These are phyloP conservation scores for Macaria liturata DNA, from an alignment of 2,888 invertebrate species.

Conservation along the genomic window DNA sequence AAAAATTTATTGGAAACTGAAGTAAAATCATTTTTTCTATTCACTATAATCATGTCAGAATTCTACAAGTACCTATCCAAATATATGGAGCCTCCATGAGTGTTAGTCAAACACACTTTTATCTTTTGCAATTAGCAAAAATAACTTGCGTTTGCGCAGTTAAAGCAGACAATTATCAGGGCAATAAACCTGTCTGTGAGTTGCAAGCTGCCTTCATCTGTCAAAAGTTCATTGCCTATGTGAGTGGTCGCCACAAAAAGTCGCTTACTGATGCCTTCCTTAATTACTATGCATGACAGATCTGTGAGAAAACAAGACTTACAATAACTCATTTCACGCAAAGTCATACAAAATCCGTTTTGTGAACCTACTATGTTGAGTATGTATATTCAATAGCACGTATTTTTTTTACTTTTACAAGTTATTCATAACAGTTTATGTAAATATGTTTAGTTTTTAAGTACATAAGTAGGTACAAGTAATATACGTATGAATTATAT, in stretches of 20 bases:
- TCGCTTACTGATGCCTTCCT: background rate
- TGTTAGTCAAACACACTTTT: background rate
- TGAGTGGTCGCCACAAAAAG: slow-evolving; percentile 18
- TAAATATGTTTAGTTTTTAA: slow-evolving; percentile 35
- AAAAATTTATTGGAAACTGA: no score
- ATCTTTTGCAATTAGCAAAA: slow-evolving; percentile 6
- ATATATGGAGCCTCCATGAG: no score
- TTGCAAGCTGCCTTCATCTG: slow-evolving; percentile 16
- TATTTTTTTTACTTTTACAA: background rate
- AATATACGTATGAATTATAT: slow-evolving; percentile 40
- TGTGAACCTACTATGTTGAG: slow-evolving; percentile 1
- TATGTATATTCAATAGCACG: background rate
- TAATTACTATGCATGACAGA: slow-evolving; percentile 18
- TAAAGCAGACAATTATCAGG: slow-evolving; percentile 15
- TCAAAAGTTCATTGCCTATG: slow-evolving; percentile 26
- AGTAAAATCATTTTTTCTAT: no score
- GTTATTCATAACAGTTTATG: slow-evolving; percentile 15
- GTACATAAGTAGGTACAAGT: slow-evolving; percentile 36
- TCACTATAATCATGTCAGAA: no score
- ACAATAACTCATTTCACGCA: slow-evolving; percentile 18
- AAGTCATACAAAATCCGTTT: slow-evolving; percentile 5
- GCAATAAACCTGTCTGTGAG: slow-evolving; percentile 18
- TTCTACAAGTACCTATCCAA: no score
- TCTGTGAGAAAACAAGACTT: slow-evolving; percentile 13
- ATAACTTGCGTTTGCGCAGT: slow-evolving; percentile 7